These are phyloP conservation scores for Datnioides undecimradiatus DNA, from an alignment of 2,113 vertebrate species.

Conservation along the genomic window DNA sequence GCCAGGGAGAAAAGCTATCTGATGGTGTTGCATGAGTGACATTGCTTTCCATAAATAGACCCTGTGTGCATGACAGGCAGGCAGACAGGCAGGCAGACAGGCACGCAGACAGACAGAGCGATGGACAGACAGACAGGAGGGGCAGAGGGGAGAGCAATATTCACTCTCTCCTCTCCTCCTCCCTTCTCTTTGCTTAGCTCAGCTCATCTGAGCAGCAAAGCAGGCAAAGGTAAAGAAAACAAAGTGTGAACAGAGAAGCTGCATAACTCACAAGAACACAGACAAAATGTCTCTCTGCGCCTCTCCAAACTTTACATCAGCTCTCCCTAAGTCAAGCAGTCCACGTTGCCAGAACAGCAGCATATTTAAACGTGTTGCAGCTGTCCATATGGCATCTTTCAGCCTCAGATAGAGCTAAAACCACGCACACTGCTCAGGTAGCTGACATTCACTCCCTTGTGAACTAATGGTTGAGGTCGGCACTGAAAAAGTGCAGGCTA, in stretches of 20 bases:
- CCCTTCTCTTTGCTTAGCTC: constrained; percentile 40
- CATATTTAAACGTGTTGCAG: constrained; percentile 5
- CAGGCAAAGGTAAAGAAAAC: constrained; percentile 44
- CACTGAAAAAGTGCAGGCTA: constrained; percentile 46
- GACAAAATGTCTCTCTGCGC: constrained; percentile 19
- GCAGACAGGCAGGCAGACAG: constrained; percentile 54
- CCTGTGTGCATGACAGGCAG: constrained; percentile 62
- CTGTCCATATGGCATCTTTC: constrained; percentile 34
- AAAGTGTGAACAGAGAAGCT: constrained; percentile 2
- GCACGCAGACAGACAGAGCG: constrained; percentile 18
- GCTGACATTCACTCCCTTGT: constrained; percentile 59
- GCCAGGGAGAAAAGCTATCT: constrained; percentile 80
- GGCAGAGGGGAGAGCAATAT: constrained; percentile 39
- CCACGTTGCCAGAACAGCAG: constrained; percentile 23
- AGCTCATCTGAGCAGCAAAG: constrained; percentile 39
- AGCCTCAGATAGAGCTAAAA: constrained; percentile 38
- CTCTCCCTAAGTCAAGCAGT: constrained; percentile 28
- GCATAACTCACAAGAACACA: neutral
- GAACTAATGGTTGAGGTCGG: constrained; percentile 61
- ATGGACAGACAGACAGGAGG: constrained; percentile 9
- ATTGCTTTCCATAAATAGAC: constrained; percentile 85
- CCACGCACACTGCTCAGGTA: constrained; percentile 47
- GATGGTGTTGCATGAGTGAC: constrained; percentile 84
- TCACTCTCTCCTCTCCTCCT: constrained; percentile 20
- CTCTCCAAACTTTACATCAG: constrained; percentile 29